phyloP scores from a whole-genome alignment of 2,888 invertebrate genomes.

The Platycheirus albimanus region DNA sequence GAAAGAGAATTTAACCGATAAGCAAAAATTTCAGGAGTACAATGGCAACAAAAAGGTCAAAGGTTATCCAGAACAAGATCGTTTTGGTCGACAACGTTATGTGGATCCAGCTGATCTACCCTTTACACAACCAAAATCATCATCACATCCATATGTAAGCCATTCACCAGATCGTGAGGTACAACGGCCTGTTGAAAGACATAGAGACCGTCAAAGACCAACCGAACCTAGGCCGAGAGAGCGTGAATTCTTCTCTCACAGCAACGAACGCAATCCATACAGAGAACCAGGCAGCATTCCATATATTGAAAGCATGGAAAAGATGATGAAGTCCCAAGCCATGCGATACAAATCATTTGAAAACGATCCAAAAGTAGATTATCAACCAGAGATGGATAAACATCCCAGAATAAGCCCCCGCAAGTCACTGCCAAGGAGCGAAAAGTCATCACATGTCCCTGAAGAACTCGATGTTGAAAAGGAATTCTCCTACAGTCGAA shows the following conservation, averaged over 20 bases:
- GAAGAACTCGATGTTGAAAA: conserved; percentile 74
- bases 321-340: conserved; percentile 82
- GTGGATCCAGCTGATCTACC: conserved; percentile 80
- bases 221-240: conserved; percentile 65
- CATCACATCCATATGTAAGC: conserved; percentile 75
- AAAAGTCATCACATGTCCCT: conserved; percentile 68
- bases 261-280: conserved; percentile 81
- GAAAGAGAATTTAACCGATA: conserved; percentile 82
- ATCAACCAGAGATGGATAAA: conserved; percentile 53
- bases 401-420: conserved; percentile 76
- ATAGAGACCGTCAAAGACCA: conserved; percentile 75
- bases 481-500: conserved; percentile 74
- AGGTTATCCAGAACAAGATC: conserved; percentile 78
- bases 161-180: conserved; percentile 74
- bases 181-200: conserved; percentile 57
- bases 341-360: conserved; percentile 81
- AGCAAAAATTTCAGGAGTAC: conserved; percentile 82
- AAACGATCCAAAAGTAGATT: conserved; percentile 65
- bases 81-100: conserved; percentile 81
- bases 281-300: conserved; percentile 82
- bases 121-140: conserved; percentile 77
- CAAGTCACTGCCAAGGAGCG: conserved; percentile 75
- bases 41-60: conserved; percentile 79
- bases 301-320: conserved; percentile 82
- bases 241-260: conserved; percentile 77